Conservation (phyloP, 2,113 vertebrate species). For the Sciurus niger region DNA sequence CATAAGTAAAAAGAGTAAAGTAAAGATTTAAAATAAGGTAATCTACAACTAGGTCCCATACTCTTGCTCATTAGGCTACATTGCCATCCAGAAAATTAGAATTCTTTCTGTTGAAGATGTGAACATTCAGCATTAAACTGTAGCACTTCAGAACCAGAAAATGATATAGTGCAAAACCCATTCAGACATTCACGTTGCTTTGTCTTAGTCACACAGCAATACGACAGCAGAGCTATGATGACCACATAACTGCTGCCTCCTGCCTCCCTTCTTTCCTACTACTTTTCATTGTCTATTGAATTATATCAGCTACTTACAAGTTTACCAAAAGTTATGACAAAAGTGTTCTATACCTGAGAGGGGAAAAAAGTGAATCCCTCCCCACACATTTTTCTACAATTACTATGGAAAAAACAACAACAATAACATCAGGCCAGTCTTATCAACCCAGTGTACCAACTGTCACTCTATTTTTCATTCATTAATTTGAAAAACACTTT, state of each 20-base stretch:
- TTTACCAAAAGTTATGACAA: conserved; percentile 5
- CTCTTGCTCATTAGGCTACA: neutral
- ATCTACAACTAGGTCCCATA: neutral
- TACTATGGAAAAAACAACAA: neutral
- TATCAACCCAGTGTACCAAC: neutral
- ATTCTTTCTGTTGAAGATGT: neutral
- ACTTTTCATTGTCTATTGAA: neutral
- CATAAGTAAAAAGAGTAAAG: neutral
- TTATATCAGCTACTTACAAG: neutral
- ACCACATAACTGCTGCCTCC: neutral
- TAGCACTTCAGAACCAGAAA: neutral
- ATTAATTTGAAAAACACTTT: neutral
- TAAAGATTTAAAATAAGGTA: neutral
- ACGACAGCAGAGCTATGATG: neutral
- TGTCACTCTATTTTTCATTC: neutral
- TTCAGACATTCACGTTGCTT: neutral
- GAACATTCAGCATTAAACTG: neutral
- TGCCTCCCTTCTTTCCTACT: neutral
- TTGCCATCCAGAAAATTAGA: neutral
- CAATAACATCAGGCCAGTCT: neutral
- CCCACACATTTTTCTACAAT: neutral
- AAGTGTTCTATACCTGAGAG: neutral
- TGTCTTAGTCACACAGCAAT: neutral
- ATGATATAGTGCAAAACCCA: neutral
- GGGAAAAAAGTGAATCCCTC: neutral